A percentile compares a stretch with the other conserved stretches of the same genome.
Conservation (phyloP, 2,113 vertebrate species). For the Astatotilapia flaviijosephi region DNA sequence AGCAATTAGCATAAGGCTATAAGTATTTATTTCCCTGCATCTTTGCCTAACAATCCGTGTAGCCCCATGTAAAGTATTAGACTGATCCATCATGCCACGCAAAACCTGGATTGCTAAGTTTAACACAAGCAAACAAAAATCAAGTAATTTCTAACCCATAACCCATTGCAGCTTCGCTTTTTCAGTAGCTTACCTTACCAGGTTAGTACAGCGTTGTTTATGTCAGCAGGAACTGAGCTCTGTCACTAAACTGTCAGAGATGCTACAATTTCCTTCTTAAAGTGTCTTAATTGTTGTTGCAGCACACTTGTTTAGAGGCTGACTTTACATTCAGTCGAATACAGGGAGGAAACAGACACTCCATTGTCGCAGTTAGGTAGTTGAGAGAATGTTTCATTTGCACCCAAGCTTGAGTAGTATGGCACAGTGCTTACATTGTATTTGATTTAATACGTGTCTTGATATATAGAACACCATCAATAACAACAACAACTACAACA, state of each 20-base stretch:
- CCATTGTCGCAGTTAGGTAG: slow-evolving; percentile 59
- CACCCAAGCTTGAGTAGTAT: slow-evolving; percentile 50
- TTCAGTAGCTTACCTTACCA: background rate
- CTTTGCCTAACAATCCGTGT: background rate
- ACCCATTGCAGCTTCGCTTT: background rate
- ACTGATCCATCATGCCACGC: background rate
- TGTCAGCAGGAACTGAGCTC: background rate
- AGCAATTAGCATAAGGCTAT: slow-evolving; percentile 39
- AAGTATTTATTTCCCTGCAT: slow-evolving; percentile 25
- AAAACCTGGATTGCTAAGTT: background rate
- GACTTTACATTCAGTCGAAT: slow-evolving; percentile 67
- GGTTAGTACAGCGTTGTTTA: background rate
- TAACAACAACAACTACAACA: slow-evolving; percentile 51
- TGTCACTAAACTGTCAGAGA: background rate
- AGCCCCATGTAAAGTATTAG: background rate
- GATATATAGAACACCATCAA: slow-evolving; percentile 53
- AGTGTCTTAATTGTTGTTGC: slow-evolving; percentile 54
- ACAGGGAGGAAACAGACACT: slow-evolving; percentile 15
- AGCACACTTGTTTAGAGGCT: slow-evolving; percentile 45
- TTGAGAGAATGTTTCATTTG: slow-evolving; percentile 55
- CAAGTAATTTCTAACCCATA: background rate
- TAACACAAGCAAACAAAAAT: background rate
- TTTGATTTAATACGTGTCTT: slow-evolving; percentile 58
- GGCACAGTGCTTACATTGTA: slow-evolving; percentile 72
- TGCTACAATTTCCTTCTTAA: slow-evolving; percentile 33